Conservation (phyloP, 2,888 invertebrate genomes). For the Drosophila subquinaria region DNA sequence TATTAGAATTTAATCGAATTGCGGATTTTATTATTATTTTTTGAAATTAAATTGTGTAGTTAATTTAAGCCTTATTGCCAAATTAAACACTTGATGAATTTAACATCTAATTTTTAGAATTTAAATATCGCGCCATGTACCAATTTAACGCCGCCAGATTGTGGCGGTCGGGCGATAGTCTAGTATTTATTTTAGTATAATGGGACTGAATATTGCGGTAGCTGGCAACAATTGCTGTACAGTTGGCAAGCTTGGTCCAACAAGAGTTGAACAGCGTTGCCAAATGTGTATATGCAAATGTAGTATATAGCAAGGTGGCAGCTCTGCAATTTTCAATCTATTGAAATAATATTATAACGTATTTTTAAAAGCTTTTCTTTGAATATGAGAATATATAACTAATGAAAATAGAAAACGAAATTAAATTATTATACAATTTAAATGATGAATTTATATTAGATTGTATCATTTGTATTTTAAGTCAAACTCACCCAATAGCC, state of each 20-base stretch:
- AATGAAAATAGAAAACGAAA: not conserved
- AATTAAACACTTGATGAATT: not conserved
- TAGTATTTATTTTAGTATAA: not conserved
- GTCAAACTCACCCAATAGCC: slow-evolving; percentile 93
- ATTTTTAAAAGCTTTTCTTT: not conserved
- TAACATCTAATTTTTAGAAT: not conserved
- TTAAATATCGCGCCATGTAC: not conserved
- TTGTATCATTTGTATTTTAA: not conserved
- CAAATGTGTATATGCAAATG: not conserved
- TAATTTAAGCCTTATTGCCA: too few relatives aligned
- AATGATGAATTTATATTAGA: not conserved
- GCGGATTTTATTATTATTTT: too few relatives aligned
- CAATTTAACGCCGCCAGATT: not conserved
- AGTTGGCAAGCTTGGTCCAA: not conserved
- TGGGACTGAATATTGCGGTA: not conserved
- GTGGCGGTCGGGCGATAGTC: not conserved
- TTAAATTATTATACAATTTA: too few relatives aligned
- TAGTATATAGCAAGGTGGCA: not conserved
- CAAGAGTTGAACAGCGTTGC: not conserved
- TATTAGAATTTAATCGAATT: too few relatives aligned
- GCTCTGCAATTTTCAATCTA: not conserved
- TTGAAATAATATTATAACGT: not conserved
- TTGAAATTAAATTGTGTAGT: not conserved
- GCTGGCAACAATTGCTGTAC: not conserved
- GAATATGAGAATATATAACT: not conserved